phyloP scores from a whole-genome alignment of 2,113 vertebrate species.

The Miniopterus natalensis region DNA sequence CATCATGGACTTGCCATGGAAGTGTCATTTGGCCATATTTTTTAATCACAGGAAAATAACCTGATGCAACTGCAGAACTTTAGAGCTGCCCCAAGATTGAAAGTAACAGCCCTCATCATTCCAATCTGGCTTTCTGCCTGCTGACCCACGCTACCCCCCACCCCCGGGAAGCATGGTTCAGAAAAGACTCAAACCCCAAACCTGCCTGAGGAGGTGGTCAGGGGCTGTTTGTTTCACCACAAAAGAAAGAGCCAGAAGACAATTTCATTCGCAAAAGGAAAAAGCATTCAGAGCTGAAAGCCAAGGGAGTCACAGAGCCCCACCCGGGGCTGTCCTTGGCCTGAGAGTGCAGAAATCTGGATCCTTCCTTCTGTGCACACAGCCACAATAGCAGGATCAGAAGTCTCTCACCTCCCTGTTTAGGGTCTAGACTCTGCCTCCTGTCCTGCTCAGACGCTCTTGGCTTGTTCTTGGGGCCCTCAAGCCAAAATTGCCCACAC shows the following conservation, averaged over 20 bases:
- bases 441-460: not conserved
- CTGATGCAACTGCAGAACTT: not conserved
- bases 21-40: not conserved
- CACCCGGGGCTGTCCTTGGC: not conserved
- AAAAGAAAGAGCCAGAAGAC: not conserved
- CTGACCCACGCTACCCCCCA: not conserved
- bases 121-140: not conserved
- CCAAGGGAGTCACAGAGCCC: not conserved
- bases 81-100: not conserved
- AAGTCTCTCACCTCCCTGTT: not conserved
- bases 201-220: not conserved
- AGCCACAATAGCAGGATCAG: not conserved
- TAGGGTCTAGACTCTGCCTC: not conserved
- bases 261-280: not conserved
- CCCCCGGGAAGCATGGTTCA: not conserved
- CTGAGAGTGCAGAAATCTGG: not conserved
- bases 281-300: not conserved
- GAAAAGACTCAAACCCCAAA: not conserved
- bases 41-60: constrained; percentile 40
- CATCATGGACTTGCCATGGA: not conserved
- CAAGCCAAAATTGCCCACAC: not conserved
- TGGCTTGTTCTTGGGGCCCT: not conserved
- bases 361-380: not conserved
- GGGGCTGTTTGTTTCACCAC: not conserved
- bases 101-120: not conserved